Evolutionary conservation across 2,888 invertebrate genomes (phyloP).

Genomic region (Diarsia rubi): DNA sequence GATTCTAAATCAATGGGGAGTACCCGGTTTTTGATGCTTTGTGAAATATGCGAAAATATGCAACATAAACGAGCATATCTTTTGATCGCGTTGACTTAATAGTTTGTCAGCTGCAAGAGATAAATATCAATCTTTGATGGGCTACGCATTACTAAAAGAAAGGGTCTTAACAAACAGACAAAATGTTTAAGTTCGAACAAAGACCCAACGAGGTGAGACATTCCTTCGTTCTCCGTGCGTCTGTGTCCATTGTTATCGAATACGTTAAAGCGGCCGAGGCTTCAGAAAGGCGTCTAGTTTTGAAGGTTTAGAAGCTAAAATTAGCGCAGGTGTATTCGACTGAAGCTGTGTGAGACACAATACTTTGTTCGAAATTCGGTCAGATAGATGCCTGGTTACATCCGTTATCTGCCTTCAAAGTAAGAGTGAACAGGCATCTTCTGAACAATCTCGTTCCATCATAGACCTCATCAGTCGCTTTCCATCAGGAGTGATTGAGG

Average conservation of each 20-base stretch:
- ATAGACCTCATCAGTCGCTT: too few relatives aligned
- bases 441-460: too few relatives aligned
- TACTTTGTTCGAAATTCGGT: slow-evolving; percentile 83
- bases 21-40: too few relatives aligned
- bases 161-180: not conserved
- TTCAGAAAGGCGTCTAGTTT: slow-evolving; percentile 85
- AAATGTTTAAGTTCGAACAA: slow-evolving; percentile 68
- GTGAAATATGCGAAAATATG: too few relatives aligned
- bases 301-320: slow-evolving; percentile 81
- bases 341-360: slow-evolving; percentile 86
- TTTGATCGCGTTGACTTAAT: too few relatives aligned
- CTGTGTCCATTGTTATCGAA: slow-evolving; percentile 85
- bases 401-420: slow-evolving; percentile 59
- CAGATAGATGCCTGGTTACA: slow-evolving; percentile 82
- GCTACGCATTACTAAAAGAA: too few relatives aligned
- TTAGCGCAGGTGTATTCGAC: slow-evolving; percentile 87
- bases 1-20: too few relatives aligned
- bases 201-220: slow-evolving; percentile 74
- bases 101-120: too few relatives aligned
- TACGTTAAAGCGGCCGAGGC: slow-evolving; percentile 86
- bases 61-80: too few relatives aligned
- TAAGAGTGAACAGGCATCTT: too few relatives aligned
- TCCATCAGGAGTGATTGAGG: too few relatives aligned
- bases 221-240: slow-evolving; percentile 88
- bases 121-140: too few relatives aligned